Evolutionary conservation across 1,140 invertebrate genomes (phyloP).

Genomic region (Epicauta chinensis): DNA sequence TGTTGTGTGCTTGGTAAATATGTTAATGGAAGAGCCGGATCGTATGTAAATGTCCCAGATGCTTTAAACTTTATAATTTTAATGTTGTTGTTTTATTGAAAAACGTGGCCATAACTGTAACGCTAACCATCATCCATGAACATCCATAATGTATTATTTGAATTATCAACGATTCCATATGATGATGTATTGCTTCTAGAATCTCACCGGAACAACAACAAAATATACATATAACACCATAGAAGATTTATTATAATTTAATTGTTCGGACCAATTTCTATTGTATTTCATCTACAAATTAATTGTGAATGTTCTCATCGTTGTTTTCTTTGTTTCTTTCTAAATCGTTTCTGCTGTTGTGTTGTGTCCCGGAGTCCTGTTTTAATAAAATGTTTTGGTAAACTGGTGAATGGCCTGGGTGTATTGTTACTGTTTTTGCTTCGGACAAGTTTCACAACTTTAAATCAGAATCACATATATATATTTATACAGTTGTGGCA

Average conservation of each 20-base stretch:
- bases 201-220: too few relatives aligned
- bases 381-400: too few relatives aligned
- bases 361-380: conserved; percentile 13
- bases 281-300: too few relatives aligned
- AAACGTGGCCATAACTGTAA: conserved; percentile 10
- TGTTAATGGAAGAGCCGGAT: conserved; percentile 14
- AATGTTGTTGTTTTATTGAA: conserved; percentile 3
- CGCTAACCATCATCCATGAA: neutral
- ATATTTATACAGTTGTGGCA: conserved; percentile 16
- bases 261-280: too few relatives aligned
- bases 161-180: too few relatives aligned
- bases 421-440: conserved; percentile 29
- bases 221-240: too few relatives aligned
- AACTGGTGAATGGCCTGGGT: conserved; percentile 9
- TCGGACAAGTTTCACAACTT: conserved; percentile 26
- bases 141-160: too few relatives aligned
- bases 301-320: too few relatives aligned
- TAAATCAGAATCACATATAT: conserved; percentile 19
- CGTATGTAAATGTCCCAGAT: conserved; percentile 14
- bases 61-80: conserved; percentile 15
- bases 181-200: too few relatives aligned
- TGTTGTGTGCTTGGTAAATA: conserved; percentile 12
- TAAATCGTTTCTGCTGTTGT: neutral
- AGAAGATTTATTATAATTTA: too few relatives aligned
- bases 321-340: too few relatives aligned